Evolutionary conservation across 1,140 invertebrate species (phyloP).

Genomic region (Aphis gossypii): DNA sequence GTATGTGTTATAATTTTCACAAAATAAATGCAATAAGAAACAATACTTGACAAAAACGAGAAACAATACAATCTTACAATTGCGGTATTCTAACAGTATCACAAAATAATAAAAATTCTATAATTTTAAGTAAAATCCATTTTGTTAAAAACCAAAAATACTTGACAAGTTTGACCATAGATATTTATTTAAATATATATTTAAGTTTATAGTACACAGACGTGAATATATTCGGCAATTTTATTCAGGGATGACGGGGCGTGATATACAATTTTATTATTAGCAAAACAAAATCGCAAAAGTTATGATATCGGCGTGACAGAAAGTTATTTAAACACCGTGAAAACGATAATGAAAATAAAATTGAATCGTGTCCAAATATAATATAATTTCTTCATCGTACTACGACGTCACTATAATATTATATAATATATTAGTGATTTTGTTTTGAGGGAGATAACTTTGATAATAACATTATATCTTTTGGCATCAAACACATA

Average conservation of each 20-base stretch:
- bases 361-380: not conserved
- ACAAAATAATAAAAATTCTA: not conserved
- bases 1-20: not conserved
- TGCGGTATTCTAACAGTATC: not conserved
- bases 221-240: not conserved
- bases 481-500: not conserved
- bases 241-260: not conserved
- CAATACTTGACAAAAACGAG: not conserved
- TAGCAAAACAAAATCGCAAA: not conserved
- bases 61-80: not conserved
- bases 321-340: not conserved
- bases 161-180: not conserved
- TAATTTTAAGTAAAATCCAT: not conserved
- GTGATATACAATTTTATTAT: not conserved
- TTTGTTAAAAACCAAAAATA: not conserved
- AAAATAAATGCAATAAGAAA: not conserved
- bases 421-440: not conserved
- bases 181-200: too few relatives aligned
- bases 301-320: not conserved
- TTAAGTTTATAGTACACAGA: too few relatives aligned
- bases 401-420: not conserved
- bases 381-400: not conserved
- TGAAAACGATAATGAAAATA: not conserved
- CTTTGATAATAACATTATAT: slow-evolving; percentile 4
- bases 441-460: not conserved